phyloP scores from a whole-genome alignment of 2,113 vertebrate species.

The Ciconia stormi region DNA sequence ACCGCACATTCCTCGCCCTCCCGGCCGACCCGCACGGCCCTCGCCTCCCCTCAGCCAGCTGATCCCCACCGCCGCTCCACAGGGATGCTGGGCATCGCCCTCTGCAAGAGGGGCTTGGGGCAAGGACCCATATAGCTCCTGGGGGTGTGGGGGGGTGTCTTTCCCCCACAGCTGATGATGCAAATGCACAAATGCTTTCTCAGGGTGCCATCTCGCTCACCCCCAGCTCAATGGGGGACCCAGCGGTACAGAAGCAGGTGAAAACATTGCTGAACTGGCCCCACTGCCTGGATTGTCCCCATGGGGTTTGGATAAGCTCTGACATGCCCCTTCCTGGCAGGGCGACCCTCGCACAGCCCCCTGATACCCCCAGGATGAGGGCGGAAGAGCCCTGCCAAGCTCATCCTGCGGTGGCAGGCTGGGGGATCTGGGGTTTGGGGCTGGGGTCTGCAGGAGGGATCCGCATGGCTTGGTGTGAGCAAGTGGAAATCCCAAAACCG shows the following conservation, averaged over 20 bases:
- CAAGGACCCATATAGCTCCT: background rate
- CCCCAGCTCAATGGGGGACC: background rate
- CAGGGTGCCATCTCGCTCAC: rapidly evolving
- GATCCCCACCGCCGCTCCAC: rapidly evolving
- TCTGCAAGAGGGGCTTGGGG: background rate
- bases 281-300: background rate
- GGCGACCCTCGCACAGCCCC: background rate
- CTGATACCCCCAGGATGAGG: rapidly evolving
- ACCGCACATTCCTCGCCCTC: background rate
- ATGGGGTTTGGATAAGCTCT: background rate
- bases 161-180: background rate
- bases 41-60: background rate
- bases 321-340: background rate
- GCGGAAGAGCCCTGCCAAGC: background rate
- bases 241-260: background rate
- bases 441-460: background rate
- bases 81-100: background rate
- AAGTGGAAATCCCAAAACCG: background rate
- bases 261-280: background rate
- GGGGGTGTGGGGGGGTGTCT: background rate
- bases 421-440: background rate
- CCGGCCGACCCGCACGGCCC: rapidly evolving
- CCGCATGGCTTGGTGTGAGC: background rate
- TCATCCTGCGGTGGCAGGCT: too few species aligned
- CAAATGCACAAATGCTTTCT: background rate